Evolutionary conservation across 2,797 vertebrate genomes (phyloP).

Genomic region (Chiroxiphia lanceolata): DNA sequence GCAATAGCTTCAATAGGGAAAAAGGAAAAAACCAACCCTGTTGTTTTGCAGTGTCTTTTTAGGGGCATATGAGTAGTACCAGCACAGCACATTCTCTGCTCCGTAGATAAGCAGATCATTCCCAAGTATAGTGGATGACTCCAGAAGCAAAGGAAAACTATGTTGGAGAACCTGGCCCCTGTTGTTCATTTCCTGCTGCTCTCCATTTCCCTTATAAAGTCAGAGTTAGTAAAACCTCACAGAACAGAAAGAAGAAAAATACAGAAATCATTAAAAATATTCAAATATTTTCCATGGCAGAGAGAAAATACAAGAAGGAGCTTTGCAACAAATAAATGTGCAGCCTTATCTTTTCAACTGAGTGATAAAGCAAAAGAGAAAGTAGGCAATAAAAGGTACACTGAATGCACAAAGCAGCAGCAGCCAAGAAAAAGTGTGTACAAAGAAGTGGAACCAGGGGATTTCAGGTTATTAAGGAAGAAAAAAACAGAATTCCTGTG

Average conservation of each 20-base stretch:
- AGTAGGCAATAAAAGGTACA: neutral
- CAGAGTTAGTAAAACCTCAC: neutral
- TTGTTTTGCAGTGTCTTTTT: neutral
- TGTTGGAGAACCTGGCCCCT: neutral
- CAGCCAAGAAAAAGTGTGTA: neutral
- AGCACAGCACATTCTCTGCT: neutral
- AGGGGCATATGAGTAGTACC: neutral
- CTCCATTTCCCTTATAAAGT: neutral
- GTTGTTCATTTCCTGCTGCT: accelerated
- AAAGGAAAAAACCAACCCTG: neutral
- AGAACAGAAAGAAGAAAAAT: neutral
- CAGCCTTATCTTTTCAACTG: neutral
- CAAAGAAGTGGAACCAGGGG: neutral
- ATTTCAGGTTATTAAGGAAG: neutral
- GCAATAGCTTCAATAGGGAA: neutral
- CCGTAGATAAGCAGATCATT: neutral
- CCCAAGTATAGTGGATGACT: accelerated
- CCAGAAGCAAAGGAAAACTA: neutral
- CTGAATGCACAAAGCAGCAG: neutral
- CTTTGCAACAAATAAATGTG: neutral
- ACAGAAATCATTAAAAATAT: neutral
- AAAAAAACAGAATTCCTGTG: neutral
- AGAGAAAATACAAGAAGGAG: neutral
- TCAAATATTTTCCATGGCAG: neutral
- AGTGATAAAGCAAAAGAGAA: neutral